Conservation (phyloP, 1,140 invertebrate genomes). For the Bacillus rossius region DNA sequence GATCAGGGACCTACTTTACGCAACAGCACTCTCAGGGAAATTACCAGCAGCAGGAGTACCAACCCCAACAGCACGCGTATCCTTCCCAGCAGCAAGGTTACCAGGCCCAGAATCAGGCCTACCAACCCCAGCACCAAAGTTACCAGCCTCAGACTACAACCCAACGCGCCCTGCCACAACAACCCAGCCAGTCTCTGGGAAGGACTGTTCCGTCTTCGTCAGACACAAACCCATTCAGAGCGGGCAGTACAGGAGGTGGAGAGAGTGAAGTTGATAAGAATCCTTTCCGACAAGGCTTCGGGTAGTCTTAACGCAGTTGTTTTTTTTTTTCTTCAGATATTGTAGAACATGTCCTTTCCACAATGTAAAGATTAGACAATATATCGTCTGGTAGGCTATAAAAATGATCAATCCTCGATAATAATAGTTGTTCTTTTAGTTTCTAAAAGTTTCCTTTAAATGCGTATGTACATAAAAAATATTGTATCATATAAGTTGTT, state of each 20-base stretch:
- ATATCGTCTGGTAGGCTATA: too few species aligned
- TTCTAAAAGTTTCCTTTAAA: too few species aligned
- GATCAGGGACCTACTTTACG: conserved; percentile 3
- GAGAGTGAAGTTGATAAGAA: conserved; percentile 38
- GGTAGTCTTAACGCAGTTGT: background rate
- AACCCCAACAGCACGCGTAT: conserved; percentile 34
- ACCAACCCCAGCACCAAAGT: conserved; percentile 17
- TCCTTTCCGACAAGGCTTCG: conserved; percentile 42
- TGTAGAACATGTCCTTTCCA: too few species aligned
- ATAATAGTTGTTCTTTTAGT: too few species aligned
- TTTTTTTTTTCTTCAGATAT: too few species aligned
- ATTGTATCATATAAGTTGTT: too few species aligned
- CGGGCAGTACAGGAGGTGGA: conserved; percentile 23
- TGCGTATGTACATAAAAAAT: too few species aligned
- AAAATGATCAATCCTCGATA: too few species aligned
- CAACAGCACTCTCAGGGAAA: conserved; percentile 10
- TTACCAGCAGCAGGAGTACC: conserved; percentile 40
- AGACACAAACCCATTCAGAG: conserved; percentile 53
- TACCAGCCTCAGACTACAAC: conserved; percentile 5
- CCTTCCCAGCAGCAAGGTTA: conserved; percentile 42
- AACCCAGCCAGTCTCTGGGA: conserved; percentile 2
- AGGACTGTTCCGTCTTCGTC: conserved; percentile 34
- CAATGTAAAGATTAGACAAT: too few species aligned
- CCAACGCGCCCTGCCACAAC: conserved; percentile 16
- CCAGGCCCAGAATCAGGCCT: conserved; percentile 29